Conservation (phyloP, 2,113 vertebrate genomes). For the Oryzias woworae region DNA sequence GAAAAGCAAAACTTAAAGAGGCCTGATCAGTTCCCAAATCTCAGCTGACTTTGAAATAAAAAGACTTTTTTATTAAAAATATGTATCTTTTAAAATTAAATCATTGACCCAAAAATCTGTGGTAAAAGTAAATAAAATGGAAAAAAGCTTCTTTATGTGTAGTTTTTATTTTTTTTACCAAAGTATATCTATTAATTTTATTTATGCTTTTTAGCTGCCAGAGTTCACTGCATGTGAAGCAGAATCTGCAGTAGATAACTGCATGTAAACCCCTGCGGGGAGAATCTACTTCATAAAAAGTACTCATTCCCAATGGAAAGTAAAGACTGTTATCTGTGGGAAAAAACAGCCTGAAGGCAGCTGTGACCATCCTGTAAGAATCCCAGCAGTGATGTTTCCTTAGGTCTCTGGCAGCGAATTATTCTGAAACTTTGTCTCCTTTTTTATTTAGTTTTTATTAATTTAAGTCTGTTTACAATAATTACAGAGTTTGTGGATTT, state of each 20-base stretch:
- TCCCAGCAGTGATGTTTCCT: not conserved
- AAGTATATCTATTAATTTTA: too few relatives aligned
- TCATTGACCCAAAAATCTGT: too few relatives aligned
- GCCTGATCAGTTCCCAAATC: too few relatives aligned
- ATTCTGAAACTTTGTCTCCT: not conserved
- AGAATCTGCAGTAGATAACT: not conserved
- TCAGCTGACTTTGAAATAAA: too few relatives aligned
- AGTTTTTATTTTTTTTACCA: too few relatives aligned
- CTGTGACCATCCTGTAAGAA: slow-evolving; percentile 15
- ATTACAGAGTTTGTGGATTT: not conserved
- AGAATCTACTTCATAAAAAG: not conserved
- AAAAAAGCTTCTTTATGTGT: too few relatives aligned
- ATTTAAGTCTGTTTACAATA: not conserved
- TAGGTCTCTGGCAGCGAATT: not conserved
- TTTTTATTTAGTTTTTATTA: not conserved
- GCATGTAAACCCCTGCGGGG: not conserved
- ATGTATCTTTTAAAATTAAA: too few relatives aligned
- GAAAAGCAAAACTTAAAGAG: too few relatives aligned
- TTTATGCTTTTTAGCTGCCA: too few relatives aligned
- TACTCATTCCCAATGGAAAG: slow-evolving; percentile 7
- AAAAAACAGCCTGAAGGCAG: slow-evolving; percentile 18
- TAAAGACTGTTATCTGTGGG: slow-evolving; percentile 12
- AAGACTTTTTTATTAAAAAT: too few relatives aligned
- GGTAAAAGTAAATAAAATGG: too few relatives aligned
- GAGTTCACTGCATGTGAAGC: too few relatives aligned